phyloP scores from a whole-genome alignment of 2,888 invertebrate species.

The Brachycybe producta region DNA sequence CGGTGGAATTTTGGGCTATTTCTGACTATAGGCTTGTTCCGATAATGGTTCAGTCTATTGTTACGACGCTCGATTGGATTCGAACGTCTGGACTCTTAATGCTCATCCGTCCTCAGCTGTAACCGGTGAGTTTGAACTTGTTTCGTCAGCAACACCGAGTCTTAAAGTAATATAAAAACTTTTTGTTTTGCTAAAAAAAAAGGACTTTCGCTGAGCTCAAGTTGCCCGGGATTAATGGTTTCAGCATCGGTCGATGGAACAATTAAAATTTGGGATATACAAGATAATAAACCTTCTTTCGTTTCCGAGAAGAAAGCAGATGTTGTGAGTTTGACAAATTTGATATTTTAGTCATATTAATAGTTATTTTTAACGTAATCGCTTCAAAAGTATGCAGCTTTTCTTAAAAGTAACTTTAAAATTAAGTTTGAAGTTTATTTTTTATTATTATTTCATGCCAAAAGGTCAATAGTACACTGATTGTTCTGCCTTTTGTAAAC shows the following conservation, averaged over 20 bases:
- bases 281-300: constrained; percentile 32
- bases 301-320: constrained; percentile 24
- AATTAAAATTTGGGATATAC: constrained; percentile 72
- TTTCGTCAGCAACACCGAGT: not conserved
- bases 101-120: constrained; percentile 76
- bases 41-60: constrained; percentile 51
- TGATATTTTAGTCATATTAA: too few relatives aligned
- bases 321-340: not conserved
- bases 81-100: constrained; percentile 54
- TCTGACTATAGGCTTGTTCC: constrained; percentile 38
- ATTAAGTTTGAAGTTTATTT: not conserved
- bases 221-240: constrained; percentile 59
- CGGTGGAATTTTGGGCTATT: too few relatives aligned
- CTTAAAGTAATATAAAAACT: not conserved
- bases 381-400: not conserved
- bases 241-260: constrained; percentile 65
- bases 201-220: constrained; percentile 51
- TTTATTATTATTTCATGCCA: not conserved
- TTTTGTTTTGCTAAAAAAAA: too few relatives aligned
- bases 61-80: constrained; percentile 52
- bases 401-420: too few relatives aligned
- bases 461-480: not conserved
- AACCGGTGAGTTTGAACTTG: constrained; percentile 47
- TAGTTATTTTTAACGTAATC: not conserved
- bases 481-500: constrained; percentile 14